Conservation (phyloP, 2,113 vertebrate genomes). For the Xiphophorus maculatus region DNA sequence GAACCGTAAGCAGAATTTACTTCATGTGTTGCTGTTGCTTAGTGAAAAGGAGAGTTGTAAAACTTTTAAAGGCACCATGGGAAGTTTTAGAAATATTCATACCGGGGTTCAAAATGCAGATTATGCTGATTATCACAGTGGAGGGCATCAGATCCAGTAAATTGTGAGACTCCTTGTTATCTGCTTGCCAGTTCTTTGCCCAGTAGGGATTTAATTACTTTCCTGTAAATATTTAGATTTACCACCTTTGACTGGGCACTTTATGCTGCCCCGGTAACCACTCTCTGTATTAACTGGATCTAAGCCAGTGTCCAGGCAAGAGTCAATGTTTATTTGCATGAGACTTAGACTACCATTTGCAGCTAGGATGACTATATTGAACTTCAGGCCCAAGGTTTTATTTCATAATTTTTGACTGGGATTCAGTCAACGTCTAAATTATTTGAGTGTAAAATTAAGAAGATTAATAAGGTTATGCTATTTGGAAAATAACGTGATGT, state of each 20-base stretch:
- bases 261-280: constrained; percentile 58
- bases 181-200: constrained; percentile 23
- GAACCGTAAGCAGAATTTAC: constrained; percentile 13
- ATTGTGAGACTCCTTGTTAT: constrained; percentile 36
- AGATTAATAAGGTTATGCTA: not conserved
- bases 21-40: constrained; percentile 22
- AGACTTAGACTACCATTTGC: constrained; percentile 2
- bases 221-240: constrained; percentile 67
- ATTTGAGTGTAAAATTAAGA: too few relatives aligned
- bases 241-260: constrained; percentile 38
- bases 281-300: constrained; percentile 57
- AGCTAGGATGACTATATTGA: constrained; percentile 24
- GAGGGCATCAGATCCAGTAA: constrained; percentile 34
- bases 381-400: not conserved
- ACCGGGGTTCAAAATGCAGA: constrained; percentile 32
- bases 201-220: constrained; percentile 48
- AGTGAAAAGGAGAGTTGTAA: constrained; percentile 41
- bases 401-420: not conserved
- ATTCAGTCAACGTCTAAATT: not conserved
- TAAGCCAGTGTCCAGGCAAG: constrained; percentile 36
- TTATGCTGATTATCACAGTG: constrained; percentile 21
- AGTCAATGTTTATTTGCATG: constrained; percentile 22
- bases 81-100: constrained; percentile 42
- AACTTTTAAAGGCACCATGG: constrained; percentile 43
- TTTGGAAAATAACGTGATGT: constrained; percentile 1